These are phyloP conservation scores for Emmelina monodactyla DNA, from an alignment of 2,888 invertebrate genomes.

Conservation along the genomic window DNA sequence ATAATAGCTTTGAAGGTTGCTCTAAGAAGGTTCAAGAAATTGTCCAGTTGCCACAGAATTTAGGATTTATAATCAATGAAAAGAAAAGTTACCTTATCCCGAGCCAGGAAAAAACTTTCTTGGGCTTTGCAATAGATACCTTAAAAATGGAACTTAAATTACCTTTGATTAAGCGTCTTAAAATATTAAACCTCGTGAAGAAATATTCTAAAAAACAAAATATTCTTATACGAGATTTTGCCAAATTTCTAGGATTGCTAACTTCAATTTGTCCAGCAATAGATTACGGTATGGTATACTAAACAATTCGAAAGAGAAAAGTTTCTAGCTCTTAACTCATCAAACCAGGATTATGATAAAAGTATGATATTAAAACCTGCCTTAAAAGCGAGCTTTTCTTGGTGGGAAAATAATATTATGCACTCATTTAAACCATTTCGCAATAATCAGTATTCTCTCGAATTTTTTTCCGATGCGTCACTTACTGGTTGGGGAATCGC, in stretches of 20 bases:
- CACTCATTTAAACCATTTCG: background rate
- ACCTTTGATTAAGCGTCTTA: too few relatives aligned
- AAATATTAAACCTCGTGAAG: too few relatives aligned
- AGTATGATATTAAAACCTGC: background rate
- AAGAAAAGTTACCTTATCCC: too few relatives aligned
- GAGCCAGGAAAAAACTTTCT: too few relatives aligned
- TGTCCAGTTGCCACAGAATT: too few relatives aligned
- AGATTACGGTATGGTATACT: conserved; percentile 2
- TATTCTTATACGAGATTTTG: conserved; percentile 3
- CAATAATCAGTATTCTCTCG: background rate
- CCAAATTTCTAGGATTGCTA: conserved; percentile 2
- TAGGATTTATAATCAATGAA: too few relatives aligned
- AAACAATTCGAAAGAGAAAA: conserved; percentile 5
- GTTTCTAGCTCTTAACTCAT: background rate
- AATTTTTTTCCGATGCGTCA: background rate
- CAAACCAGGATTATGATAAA: background rate
- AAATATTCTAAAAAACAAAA: too few relatives aligned
- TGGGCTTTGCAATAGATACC: too few relatives aligned
- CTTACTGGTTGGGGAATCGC: background rate
- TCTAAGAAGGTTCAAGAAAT: too few relatives aligned
- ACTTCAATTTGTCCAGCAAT: conserved; percentile 4
- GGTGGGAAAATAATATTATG: background rate
- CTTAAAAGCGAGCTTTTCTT: background rate
- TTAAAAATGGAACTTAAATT: too few relatives aligned
- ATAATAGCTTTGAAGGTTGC: too few relatives aligned